Evolutionary conservation across 2,888 invertebrate genomes (phyloP).

Genomic region (Colostygia pectinataria): DNA sequence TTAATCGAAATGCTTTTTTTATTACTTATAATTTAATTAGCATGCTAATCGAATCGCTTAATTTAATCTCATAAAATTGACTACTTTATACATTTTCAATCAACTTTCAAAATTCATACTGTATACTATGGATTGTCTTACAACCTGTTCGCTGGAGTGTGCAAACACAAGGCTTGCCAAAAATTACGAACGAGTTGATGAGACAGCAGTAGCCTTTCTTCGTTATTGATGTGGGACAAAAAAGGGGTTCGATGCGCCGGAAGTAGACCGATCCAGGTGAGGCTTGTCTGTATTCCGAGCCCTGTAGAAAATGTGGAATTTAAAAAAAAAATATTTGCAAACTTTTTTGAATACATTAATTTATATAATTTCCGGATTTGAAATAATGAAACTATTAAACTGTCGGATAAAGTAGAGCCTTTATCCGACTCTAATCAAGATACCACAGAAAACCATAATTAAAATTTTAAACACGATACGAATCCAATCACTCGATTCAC

Average conservation of each 20-base stretch:
- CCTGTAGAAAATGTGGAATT: too few relatives aligned
- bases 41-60: neutral
- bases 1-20: too few relatives aligned
- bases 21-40: too few relatives aligned
- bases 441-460: neutral
- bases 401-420: too few relatives aligned
- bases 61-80: slow-evolving; percentile 1
- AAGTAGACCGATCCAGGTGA: slow-evolving; percentile 28
- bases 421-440: too few relatives aligned
- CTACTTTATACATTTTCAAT: neutral
- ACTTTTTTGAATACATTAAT: too few relatives aligned
- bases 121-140: neutral
- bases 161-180: slow-evolving; percentile 26
- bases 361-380: too few relatives aligned
- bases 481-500: slow-evolving; percentile 15
- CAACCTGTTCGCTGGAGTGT: slow-evolving; percentile 16
- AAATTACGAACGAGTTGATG: slow-evolving; percentile 19
- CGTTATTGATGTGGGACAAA: slow-evolving; percentile 21
- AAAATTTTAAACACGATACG: neutral
- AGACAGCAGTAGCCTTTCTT: slow-evolving; percentile 8
- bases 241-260: slow-evolving; percentile 34
- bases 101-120: slow-evolving; percentile 7
- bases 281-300: slow-evolving; percentile 11
- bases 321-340: too few relatives aligned
- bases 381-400: too few relatives aligned